Evolutionary conservation across 2,113 vertebrate genomes (phyloP).

Genomic region (Rallus limicola): DNA sequence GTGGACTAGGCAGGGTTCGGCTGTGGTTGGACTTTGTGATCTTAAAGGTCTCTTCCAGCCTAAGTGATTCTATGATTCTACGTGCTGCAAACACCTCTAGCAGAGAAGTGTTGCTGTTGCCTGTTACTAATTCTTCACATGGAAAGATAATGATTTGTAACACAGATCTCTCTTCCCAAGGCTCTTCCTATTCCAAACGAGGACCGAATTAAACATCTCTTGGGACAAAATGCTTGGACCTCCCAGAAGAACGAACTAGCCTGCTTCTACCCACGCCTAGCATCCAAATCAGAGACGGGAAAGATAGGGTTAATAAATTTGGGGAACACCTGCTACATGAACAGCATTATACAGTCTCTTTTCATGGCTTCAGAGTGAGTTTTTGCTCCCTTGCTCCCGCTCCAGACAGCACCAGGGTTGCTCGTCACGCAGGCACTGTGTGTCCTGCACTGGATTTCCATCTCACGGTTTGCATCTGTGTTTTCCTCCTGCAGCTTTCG

Average conservation of each 20-base stretch:
- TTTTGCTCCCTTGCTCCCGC: not conserved
- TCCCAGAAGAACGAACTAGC: conserved; percentile 82
- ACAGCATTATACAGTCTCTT: conserved; percentile 84
- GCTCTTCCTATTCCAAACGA: conserved; percentile 81
- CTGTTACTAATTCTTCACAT: not conserved
- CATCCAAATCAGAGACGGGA: conserved; percentile 82
- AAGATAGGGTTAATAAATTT: conserved; percentile 85
- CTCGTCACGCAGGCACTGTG: fast-evolving
- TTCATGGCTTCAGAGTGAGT: conserved; percentile 87
- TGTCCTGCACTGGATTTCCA: not conserved
- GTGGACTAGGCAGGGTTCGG: no score
- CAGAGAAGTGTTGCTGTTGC: not conserved
- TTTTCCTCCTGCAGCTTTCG: conserved; percentile 76
- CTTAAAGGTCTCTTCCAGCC: no score
- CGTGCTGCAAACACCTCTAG: not conserved
- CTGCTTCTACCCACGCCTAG: conserved; percentile 78
- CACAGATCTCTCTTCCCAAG: conserved; percentile 49
- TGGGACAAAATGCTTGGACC: conserved; percentile 84
- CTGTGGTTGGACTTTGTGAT: no score
- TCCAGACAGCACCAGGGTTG: not conserved
- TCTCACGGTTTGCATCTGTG: not conserved
- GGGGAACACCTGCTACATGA: conserved; percentile 87
- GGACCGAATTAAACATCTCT: conserved; percentile 82
- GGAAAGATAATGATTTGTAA: not conserved
- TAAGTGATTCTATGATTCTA: no score